These are phyloP conservation scores for Galerucella pusilla DNA, from an alignment of 2,888 invertebrate genomes.

Conservation along the genomic window DNA sequence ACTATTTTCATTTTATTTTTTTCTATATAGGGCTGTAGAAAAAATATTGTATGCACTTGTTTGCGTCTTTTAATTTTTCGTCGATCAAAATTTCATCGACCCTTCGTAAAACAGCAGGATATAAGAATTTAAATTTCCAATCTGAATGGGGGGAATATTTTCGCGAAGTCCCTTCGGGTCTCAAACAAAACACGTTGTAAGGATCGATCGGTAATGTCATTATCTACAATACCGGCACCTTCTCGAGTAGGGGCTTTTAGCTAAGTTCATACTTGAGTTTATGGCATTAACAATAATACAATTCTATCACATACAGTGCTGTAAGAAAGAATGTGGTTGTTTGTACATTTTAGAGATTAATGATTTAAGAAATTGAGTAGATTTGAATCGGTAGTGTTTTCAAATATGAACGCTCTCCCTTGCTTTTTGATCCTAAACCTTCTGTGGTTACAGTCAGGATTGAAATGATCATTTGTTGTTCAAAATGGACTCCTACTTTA, in stretches of 20 bases:
- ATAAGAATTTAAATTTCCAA: slow-evolving; percentile 55
- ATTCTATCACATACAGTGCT: slow-evolving; percentile 41
- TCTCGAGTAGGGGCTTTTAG: slow-evolving; percentile 60
- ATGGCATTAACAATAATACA: slow-evolving; percentile 61
- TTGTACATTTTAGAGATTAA: not conserved
- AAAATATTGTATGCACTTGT: not conserved
- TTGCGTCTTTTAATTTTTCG: slow-evolving; percentile 11
- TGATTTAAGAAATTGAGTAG: no score
- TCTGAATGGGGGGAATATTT: slow-evolving; percentile 47
- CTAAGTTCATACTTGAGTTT: slow-evolving; percentile 60
- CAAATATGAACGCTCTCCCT: no score
- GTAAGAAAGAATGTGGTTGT: slow-evolving; percentile 13
- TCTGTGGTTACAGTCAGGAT: no score
- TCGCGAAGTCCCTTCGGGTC: slow-evolving; percentile 34
- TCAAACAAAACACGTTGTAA: slow-evolving; percentile 41
- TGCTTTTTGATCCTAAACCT: no score
- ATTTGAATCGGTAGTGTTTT: no score
- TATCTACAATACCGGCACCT: slow-evolving; percentile 58
- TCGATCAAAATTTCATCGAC: not conserved
- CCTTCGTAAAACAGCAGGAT: slow-evolving; percentile 40
- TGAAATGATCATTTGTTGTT: no score
- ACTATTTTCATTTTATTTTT: no score
- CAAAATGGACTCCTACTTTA: no score
- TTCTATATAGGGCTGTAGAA: no score
- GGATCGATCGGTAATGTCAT: slow-evolving; percentile 60